Evolutionary conservation across 2,113 vertebrate genomes (phyloP).

Genomic region (Rhodinocichla rosea): DNA sequence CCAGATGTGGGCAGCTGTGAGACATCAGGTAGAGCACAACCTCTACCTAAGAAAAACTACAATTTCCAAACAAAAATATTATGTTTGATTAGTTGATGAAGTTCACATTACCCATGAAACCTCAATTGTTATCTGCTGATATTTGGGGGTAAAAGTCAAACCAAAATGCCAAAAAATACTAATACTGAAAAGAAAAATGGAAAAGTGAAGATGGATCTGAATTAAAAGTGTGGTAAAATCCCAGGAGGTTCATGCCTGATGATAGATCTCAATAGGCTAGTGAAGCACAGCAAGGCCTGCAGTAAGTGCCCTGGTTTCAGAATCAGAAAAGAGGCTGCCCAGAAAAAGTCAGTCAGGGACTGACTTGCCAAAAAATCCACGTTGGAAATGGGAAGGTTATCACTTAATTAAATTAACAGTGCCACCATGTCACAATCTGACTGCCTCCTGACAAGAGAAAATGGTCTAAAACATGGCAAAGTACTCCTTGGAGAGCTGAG

Average conservation of each 20-base stretch:
- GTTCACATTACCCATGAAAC: background rate
- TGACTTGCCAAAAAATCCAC: background rate
- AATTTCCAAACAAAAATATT: background rate
- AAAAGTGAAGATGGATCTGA: background rate
- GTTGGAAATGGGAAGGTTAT: background rate
- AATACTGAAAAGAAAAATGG: background rate
- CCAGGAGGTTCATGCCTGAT: background rate
- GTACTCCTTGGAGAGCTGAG: background rate
- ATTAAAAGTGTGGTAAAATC: background rate
- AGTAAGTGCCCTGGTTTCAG: background rate
- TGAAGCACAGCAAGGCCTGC: background rate
- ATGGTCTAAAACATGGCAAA: background rate
- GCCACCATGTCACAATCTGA: background rate
- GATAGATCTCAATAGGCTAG: background rate
- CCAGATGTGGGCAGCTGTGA: background rate
- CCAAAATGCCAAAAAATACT: background rate
- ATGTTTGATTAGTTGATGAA: background rate
- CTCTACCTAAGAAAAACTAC: background rate
- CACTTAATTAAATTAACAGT: background rate
- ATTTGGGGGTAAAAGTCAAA: background rate
- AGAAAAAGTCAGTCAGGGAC: background rate
- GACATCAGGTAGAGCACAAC: background rate
- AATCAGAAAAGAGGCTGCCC: background rate
- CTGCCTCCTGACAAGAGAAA: background rate
- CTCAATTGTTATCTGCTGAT: background rate